These are phyloP conservation scores for Athetis lepigone DNA, from an alignment of 2,888 invertebrate species.

Conservation along the genomic window DNA sequence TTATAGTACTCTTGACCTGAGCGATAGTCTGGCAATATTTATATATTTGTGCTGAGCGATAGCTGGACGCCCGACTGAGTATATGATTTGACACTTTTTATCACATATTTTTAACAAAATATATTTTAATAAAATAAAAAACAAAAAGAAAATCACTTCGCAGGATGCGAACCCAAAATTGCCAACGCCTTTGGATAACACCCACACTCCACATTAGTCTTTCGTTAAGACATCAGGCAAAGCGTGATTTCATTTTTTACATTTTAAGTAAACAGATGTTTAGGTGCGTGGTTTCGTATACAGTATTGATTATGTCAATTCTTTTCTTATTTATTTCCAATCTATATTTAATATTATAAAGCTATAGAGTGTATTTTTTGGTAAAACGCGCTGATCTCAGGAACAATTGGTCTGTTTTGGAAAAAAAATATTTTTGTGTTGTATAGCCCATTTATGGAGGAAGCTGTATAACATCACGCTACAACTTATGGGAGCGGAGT, in stretches of 20 bases:
- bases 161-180: slow-evolving; percentile 6
- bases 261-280: too few species aligned
- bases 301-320: too few species aligned
- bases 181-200: background rate
- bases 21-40: slow-evolving; percentile 61
- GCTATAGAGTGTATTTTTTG: too few species aligned
- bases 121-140: background rate
- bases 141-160: slow-evolving; percentile 3
- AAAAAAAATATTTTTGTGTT: too few species aligned
- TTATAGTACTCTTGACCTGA: slow-evolving; percentile 32
- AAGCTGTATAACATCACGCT: too few species aligned
- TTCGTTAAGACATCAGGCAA: background rate
- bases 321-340: too few species aligned
- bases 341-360: too few species aligned
- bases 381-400: too few species aligned
- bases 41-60: slow-evolving; percentile 34
- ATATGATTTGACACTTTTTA: slow-evolving; percentile 67
- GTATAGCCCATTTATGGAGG: too few species aligned
- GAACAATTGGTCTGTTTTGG: too few species aligned
- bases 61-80: slow-evolving; percentile 64
- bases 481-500: too few species aligned
- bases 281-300: too few species aligned
- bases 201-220: background rate
- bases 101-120: background rate
- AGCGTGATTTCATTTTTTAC: background rate